Evolutionary conservation across 2,888 invertebrate species (phyloP).

Genomic region (Dione juno): DNA sequence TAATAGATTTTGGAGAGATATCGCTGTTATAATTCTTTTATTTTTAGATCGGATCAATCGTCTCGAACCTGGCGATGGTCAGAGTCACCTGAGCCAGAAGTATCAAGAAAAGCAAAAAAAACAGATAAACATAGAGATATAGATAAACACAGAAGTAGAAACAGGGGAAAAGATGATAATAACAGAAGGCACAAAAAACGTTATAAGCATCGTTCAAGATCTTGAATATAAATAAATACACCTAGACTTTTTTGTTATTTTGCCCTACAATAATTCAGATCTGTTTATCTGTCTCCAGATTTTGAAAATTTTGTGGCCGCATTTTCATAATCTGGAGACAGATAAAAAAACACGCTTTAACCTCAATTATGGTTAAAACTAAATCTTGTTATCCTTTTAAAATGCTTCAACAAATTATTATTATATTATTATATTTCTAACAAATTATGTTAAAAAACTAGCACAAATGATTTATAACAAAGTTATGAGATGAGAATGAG

Average conservation of each 20-base stretch:
- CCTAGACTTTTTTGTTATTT: neutral
- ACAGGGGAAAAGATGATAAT: neutral
- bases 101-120: conserved; percentile 37
- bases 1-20: too few relatives aligned
- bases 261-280: too few relatives aligned
- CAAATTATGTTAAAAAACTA: too few relatives aligned
- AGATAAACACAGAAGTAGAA: conserved; percentile 30
- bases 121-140: conserved; percentile 18
- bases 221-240: neutral
- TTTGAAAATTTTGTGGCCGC: too few relatives aligned
- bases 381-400: too few relatives aligned
- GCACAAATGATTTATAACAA: too few relatives aligned
- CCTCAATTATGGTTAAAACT: too few relatives aligned
- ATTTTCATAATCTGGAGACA: too few relatives aligned
- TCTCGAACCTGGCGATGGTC: conserved; percentile 88
- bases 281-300: neutral
- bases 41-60: conserved; percentile 38
- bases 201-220: conserved; percentile 5
- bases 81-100: conserved; percentile 86
- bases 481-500: too few relatives aligned
- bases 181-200: neutral
- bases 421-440: too few relatives aligned
- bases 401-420: too few relatives aligned
- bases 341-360: too few relatives aligned
- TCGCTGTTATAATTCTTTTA: neutral